A percentile compares a stretch with the other conserved stretches of the same genome.
These are phyloP conservation scores for Dusona sp. DNA, from an alignment of 2,888 invertebrate genomes.

Conservation along the genomic window DNA sequence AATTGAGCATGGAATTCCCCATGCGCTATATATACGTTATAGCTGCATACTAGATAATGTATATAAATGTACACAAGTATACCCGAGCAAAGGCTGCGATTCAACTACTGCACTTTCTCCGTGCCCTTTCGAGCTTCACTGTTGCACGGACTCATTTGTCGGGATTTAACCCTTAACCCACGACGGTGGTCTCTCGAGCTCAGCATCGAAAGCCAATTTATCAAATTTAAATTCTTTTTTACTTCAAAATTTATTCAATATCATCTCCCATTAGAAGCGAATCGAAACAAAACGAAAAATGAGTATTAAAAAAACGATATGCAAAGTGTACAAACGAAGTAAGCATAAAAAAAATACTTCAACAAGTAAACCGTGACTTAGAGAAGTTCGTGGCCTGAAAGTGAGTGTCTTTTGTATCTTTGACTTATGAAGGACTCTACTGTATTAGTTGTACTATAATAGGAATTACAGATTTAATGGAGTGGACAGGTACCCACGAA, in stretches of 20 bases:
- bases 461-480: conserved; percentile 46
- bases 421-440: background rate
- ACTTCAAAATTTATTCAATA: background rate
- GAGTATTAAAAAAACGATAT: background rate
- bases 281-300: background rate
- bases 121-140: conserved; percentile 33
- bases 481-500: conserved; percentile 30
- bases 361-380: background rate
- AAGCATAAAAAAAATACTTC: background rate
- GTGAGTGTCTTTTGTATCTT: background rate
- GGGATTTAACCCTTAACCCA: conserved; percentile 44
- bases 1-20: conserved; percentile 8
- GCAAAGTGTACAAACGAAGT: background rate
- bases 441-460: conserved; percentile 41
- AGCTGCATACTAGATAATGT: conserved; percentile 15
- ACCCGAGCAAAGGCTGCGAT: conserved; percentile 19
- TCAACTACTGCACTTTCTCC: conserved; percentile 53
- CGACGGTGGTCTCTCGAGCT: conserved; percentile 30
- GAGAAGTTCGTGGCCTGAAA: background rate
- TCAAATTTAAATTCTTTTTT: conserved; percentile 3
- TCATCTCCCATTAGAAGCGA: background rate
- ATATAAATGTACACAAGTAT: conserved; percentile 25
- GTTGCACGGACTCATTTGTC: conserved; percentile 49
- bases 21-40: background rate
- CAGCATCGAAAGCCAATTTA: conserved; percentile 16